Evolutionary conservation across 1,140 invertebrate genomes (phyloP), one percentile per base, ranked within the genome.

Genomic region (Drosophila punjabiensis): DNA sequence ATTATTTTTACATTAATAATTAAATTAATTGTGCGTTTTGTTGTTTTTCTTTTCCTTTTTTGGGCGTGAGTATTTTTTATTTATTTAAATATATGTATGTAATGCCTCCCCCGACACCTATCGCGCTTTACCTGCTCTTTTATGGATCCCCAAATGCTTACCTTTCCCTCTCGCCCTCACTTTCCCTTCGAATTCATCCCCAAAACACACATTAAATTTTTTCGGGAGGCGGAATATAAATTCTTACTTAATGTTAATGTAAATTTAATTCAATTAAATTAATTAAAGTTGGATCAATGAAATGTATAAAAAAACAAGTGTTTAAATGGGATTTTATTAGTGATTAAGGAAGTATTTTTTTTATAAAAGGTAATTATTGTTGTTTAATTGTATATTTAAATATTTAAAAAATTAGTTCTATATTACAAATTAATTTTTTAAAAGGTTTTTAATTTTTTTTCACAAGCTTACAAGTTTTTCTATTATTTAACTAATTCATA

Each of bases 81-180:
- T 32, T 18, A 16, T 6, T 66, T 66, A 35, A 16, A 63, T 63
- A 37, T 18, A n/a, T 50, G 4, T 20, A 13, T 24, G 20, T 43
- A 67, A 69, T 52, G n/a, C 18, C 37, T 69, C 67, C 67, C 67
- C 20, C 37, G 62, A 53, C 67, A 70, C 47, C 20, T 7, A 35
- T 53, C 3, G 61, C 61, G 35, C 33, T n/a, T 30, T 37, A 33
- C 8, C 33, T 33, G 30, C 16, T 6, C 16, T 53, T 67, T 70
- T 67, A 70, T 67, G 37, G 47, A 43, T 68, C 63, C 67, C 63
- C 35, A 43, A 64, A 43, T 68, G 63, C 13, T 16, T 47, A 67
- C 37, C 62, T 64, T 64, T 50, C 13, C 11, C 18, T 18, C 10
- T 52, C 5, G 2, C 45, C 7, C 20, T 20, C 7, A 30, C 35